Conservation (phyloP, 2,113 vertebrate genomes). For the Otolemur garnettii region DNA sequence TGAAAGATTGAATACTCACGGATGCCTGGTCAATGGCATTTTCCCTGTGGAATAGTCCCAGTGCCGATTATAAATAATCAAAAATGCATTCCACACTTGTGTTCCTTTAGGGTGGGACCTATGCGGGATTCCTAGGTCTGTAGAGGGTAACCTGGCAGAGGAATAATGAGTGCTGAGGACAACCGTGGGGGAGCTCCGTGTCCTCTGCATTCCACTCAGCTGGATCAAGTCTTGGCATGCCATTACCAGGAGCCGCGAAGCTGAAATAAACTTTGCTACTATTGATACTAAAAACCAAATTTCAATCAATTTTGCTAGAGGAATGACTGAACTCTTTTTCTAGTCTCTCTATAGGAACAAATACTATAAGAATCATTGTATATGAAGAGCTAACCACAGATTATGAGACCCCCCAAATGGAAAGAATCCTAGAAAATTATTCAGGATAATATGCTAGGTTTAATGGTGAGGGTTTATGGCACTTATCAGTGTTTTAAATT, state of each 20-base stretch:
- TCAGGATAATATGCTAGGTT: background rate
- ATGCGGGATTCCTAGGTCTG: background rate
- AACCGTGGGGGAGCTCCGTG: background rate
- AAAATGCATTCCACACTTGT: background rate
- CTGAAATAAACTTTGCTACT: background rate
- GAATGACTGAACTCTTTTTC: background rate
- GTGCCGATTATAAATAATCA: background rate
- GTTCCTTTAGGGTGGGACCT: background rate
- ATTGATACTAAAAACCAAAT: background rate
- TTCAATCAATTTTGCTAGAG: slow-evolving; percentile 14
- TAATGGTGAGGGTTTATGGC: background rate
- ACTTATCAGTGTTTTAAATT: background rate
- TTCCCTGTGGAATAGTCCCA: background rate
- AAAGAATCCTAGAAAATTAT: background rate
- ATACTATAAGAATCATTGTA: background rate
- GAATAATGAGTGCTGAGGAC: background rate
- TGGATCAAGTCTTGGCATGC: background rate
- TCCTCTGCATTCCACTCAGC: background rate
- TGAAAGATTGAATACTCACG: background rate
- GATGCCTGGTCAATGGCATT: background rate
- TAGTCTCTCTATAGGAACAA: background rate
- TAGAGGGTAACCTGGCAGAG: background rate
- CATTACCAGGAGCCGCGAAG: background rate
- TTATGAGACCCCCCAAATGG: background rate
- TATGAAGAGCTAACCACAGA: background rate